Percentiles rank a stretch among this genome's conserved stretches.
Evolutionary conservation across 2,888 invertebrate genomes (phyloP).

Genomic region (Elysia crispata): DNA sequence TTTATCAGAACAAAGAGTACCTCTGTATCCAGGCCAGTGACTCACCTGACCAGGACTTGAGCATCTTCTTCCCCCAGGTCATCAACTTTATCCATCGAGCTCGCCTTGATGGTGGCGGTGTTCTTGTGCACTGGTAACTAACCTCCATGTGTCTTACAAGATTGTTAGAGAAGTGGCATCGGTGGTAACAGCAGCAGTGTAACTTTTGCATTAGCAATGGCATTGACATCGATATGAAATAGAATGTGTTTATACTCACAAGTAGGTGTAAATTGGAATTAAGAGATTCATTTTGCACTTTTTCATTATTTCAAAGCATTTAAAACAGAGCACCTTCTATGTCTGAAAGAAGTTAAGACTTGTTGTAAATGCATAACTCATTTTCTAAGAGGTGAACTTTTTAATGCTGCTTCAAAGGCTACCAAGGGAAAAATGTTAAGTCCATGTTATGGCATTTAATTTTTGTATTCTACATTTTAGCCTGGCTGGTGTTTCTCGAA

Average conservation of each 20-base stretch:
- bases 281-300: too few species aligned
- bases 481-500: conserved; percentile 96
- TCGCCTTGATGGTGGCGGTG: conserved; percentile 90
- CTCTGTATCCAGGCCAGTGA: conserved; percentile 97
- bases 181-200: neutral
- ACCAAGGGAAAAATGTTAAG: too few species aligned
- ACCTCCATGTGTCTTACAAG: neutral
- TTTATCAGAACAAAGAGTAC: conserved; percentile 92
- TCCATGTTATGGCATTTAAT: neutral
- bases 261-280: too few species aligned
- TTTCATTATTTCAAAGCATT: too few species aligned
- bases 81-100: conserved; percentile 98
- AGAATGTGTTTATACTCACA: neutral
- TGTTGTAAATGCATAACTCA: too few species aligned
- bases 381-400: too few species aligned
- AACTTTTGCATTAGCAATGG: neutral
- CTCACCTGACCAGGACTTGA: conserved; percentile 93
- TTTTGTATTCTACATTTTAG: conserved; percentile 79
- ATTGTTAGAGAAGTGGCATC: neutral
- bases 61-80: conserved; percentile 93
- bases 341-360: too few species aligned
- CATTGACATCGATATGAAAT: too few species aligned
- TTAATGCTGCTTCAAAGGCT: too few species aligned
- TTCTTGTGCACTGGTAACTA: conserved; percentile 91
- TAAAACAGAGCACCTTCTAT: too few species aligned